Base-by-base conservation (phyloP, 35 echinoderm and acorn worm species). In the Apostichopus japonicus region DNA sequence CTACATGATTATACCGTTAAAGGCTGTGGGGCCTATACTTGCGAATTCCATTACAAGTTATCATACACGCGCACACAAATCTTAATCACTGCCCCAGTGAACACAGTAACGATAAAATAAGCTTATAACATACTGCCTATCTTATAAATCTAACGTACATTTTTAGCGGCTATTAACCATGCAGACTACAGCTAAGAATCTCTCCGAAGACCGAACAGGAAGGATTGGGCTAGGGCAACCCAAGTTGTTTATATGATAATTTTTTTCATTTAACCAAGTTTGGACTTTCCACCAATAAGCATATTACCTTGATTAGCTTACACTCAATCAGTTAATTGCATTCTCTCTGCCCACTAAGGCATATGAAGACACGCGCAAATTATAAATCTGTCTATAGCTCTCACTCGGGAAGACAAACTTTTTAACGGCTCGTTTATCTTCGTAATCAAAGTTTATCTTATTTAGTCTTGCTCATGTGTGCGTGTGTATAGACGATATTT, bases 341-440 rank as follows among this genome's bases (percentile, higher is more conserved):
- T 75, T 75, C 71, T 75, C 71, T 19, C 71, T 75, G 71, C 71
- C 71, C 21, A 75, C 71, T 23, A 75, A 75, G 71, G 71, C 16
- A 23, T 19, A 19, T 75, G 71, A 44, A 44, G 33, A 19, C 71
- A 75, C 71, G 71, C 71, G 71, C 15, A 19, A 19, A 19, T 75
- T 75, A 75, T 75, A 75, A 75, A 75, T 75, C 71, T 67, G 63
- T 75, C 71, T 75, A 19, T 19, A 75, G 71, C 71, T 19, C 71
- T 44, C 33, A 44, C 71, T 21, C 16, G 6, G 71, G 17, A 75
- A 75, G 71, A 75, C 7, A 61, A 61, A 61, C 71, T 75, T 75
- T 44, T 75, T 75, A 19, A 75, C 71, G 71, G 71, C 71, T 75
- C 71, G 11, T 75, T 75, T 75, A 23, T 75, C 71, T 75, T 75